Evolutionary conservation across 2,113 vertebrate genomes (phyloP).

Genomic region (Corythoichthys intestinalis): DNA sequence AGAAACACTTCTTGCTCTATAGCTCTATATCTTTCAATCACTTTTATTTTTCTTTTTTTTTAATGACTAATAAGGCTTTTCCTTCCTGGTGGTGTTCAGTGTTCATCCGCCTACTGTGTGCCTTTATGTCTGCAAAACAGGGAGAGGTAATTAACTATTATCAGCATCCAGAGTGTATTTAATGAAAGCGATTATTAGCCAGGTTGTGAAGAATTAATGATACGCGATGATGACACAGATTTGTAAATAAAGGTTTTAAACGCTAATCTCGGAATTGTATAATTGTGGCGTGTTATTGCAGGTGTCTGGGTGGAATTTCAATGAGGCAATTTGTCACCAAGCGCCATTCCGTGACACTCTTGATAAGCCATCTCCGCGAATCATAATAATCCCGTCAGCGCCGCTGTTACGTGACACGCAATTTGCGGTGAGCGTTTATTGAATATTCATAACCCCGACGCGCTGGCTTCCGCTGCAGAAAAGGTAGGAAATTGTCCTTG

Average conservation of each 20-base stretch:
- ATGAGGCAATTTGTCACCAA: conserved; percentile 56
- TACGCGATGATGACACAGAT: conserved; percentile 35
- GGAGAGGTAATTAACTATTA: conserved; percentile 50
- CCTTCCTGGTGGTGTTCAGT: conserved; percentile 25
- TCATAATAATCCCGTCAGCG: conserved; percentile 36
- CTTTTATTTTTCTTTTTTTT: not conserved
- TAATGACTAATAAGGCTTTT: not conserved
- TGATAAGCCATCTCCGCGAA: conserved; percentile 39
- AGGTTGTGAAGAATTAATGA: conserved; percentile 39
- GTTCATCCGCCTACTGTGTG: conserved; percentile 30
- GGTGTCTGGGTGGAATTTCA: conserved; percentile 62
- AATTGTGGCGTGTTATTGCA: conserved; percentile 31
- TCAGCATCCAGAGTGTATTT: conserved; percentile 3
- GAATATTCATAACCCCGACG: conserved; percentile 44
- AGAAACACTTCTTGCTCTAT: not conserved
- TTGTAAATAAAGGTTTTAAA: conserved; percentile 74
- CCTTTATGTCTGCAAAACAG: conserved; percentile 57
- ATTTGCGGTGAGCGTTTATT: conserved; percentile 37
- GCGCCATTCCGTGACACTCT: conserved; percentile 53
- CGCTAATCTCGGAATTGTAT: conserved; percentile 19
- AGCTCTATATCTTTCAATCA: not conserved
- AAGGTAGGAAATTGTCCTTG: conserved; percentile 26
- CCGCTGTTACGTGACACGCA: conserved; percentile 19
- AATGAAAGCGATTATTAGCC: conserved; percentile 35
- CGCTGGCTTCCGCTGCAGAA: conserved; percentile 20